Evolutionary conservation across 2,888 invertebrate species (phyloP).

Genomic region (Eupithecia exiguata): DNA sequence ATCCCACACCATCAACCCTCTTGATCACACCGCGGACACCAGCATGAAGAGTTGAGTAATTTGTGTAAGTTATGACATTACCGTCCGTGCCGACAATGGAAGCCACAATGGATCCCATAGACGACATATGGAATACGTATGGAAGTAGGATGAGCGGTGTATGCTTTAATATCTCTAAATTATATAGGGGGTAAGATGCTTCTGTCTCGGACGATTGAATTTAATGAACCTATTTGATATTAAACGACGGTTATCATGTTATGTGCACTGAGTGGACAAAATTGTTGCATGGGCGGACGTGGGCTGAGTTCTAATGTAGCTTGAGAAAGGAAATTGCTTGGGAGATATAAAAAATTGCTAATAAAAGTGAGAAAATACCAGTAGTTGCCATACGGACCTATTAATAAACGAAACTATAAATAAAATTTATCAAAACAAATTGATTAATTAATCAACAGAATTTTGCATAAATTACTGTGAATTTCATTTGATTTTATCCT

Average conservation of each 20-base stretch:
- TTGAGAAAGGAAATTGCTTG: conserved; percentile 5
- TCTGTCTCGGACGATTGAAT: conserved; percentile 76
- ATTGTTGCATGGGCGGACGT: conserved; percentile 48
- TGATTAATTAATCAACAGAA: not conserved
- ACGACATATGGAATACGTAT: conserved; percentile 61
- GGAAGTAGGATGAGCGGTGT: conserved; percentile 52
- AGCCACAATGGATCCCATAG: conserved; percentile 31
- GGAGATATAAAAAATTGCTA: not conserved
- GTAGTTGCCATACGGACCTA: not conserved
- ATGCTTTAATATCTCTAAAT: conserved; percentile 72
- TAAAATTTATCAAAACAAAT: not conserved
- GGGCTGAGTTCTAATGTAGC: conserved; percentile 56
- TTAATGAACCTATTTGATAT: conserved; percentile 74
- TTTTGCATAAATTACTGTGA: not conserved
- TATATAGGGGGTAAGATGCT: conserved; percentile 72
- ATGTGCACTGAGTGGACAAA: conserved; percentile 7
- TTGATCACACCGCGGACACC: not conserved
- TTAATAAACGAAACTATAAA: not conserved
- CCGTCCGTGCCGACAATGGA: conserved; percentile 41
- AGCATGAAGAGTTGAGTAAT: conserved; percentile 29
- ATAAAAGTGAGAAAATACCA: not conserved
- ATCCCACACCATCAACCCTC: not conserved
- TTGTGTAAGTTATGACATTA: conserved; percentile 41
- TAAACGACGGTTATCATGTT: conserved; percentile 58
- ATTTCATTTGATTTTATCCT: not conserved